A percentile compares a stretch with the other conserved stretches of the same genome.
These are phyloP conservation scores for Malthinus flaveolus DNA, from an alignment of 2,888 invertebrate species.

Conservation along the genomic window DNA sequence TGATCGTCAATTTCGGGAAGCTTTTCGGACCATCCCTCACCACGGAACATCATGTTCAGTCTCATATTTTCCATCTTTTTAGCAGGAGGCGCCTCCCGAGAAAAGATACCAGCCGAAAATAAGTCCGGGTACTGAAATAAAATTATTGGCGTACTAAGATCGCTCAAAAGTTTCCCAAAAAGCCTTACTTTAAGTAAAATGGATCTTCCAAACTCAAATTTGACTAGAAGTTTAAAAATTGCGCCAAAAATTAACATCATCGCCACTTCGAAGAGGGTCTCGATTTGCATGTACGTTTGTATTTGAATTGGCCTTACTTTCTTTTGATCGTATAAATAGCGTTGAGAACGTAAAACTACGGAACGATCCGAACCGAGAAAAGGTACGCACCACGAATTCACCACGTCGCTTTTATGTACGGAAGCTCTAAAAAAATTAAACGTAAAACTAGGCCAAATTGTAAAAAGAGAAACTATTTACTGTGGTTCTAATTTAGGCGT, in stretches of 20 bases:
- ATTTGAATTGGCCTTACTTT: constrained; percentile 79
- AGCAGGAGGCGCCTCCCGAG: constrained; percentile 67
- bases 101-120: constrained; percentile 73
- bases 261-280: constrained; percentile 59
- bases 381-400: constrained; percentile 56
- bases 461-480: constrained; percentile 45
- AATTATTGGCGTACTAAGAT: background rate
- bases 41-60: constrained; percentile 73
- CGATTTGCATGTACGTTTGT: constrained; percentile 64
- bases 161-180: background rate
- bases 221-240: constrained; percentile 65
- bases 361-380: constrained; percentile 85
- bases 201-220: constrained; percentile 62
- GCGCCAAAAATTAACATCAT: constrained; percentile 60
- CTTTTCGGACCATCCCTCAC: constrained; percentile 77
- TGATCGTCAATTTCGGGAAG: constrained; percentile 60
- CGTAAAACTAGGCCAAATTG: background rate
- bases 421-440: constrained; percentile 17
- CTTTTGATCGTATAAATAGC: constrained; percentile 68
- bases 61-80: constrained; percentile 62
- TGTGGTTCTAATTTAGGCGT: constrained; percentile 63
- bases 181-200: constrained; percentile 64
- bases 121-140: constrained; percentile 48
- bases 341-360: constrained; percentile 80
- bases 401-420: constrained; percentile 33